Conservation (phyloP, 2,888 invertebrate species). For the Cynaeus angustus region DNA sequence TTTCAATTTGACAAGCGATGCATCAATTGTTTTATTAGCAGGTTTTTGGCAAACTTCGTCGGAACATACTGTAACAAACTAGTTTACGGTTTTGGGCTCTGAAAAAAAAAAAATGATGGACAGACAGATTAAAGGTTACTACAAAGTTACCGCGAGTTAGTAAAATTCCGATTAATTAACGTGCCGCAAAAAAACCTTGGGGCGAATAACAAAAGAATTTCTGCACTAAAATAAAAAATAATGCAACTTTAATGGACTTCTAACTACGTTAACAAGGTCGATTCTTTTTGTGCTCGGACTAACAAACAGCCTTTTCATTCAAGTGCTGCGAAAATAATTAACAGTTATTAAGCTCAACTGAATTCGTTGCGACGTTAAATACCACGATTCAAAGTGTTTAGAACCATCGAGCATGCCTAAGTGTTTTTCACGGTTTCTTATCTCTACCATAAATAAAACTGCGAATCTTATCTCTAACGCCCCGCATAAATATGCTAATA, state of each 20-base stretch:
- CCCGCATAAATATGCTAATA: constrained; percentile 1
- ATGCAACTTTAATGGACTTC: constrained; percentile 41
- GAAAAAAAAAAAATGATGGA: constrained; percentile 14
- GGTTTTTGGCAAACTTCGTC: constrained; percentile 1
- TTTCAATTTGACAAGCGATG: constrained; percentile 19
- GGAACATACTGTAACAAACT: background rate
- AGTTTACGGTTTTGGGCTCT: constrained; percentile 4
- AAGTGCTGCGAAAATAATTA: constrained; percentile 36
- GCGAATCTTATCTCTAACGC: background rate
- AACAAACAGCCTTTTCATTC: constrained; percentile 34
- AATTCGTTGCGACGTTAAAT: constrained; percentile 11
- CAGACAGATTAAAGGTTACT: constrained; percentile 11
- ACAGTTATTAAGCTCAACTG: constrained; percentile 18
- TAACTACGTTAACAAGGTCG: constrained; percentile 34
- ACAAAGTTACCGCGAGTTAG: background rate
- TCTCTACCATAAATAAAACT: constrained; percentile 13
- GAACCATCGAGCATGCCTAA: constrained; percentile 3
- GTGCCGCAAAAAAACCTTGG: constrained; percentile 21
- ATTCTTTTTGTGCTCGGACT: constrained; percentile 22
- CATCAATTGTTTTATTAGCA: constrained; percentile 35
- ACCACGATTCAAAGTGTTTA: constrained; percentile 3
- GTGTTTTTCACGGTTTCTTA: constrained; percentile 17
- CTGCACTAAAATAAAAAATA: constrained; percentile 36
- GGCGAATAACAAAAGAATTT: constrained; percentile 30
- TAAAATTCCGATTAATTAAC: constrained; percentile 23